Percentiles rank a stretch among this genome's conserved stretches.
phyloP scores from a whole-genome alignment of 2,113 vertebrate species.

The Clarias batrachus region DNA sequence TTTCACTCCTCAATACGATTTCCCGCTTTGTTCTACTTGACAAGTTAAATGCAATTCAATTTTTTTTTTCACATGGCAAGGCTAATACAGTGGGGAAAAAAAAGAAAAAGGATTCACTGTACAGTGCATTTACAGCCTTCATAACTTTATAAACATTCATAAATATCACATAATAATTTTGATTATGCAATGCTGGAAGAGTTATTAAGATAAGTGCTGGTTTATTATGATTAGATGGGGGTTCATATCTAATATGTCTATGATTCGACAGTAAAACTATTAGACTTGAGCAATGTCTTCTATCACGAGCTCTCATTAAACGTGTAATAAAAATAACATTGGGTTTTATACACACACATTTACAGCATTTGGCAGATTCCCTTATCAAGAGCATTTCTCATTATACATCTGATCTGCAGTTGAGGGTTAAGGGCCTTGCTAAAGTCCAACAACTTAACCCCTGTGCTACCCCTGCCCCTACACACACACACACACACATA shows the following conservation, averaged over 20 bases:
- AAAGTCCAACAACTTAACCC: too few relatives aligned
- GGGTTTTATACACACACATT: neutral
- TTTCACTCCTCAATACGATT: neutral
- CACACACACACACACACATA: neutral
- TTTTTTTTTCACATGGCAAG: neutral
- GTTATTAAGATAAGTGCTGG: neutral
- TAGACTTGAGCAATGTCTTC: neutral
- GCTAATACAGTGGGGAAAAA: neutral
- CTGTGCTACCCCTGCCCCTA: too few relatives aligned
- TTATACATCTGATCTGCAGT: too few relatives aligned
- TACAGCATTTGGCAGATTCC: too few relatives aligned
- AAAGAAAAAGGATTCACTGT: too few relatives aligned
- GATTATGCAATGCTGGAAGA: neutral
- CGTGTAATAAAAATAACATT: neutral
- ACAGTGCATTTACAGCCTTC: neutral
- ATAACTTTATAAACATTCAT: neutral
- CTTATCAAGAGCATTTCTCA: too few relatives aligned
- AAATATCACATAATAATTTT: neutral
- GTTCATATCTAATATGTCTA: neutral
- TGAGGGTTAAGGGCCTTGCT: too few relatives aligned
- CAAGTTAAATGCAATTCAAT: neutral
- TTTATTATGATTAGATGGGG: neutral
- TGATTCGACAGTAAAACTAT: neutral
- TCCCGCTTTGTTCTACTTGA: neutral
- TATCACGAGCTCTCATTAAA: neutral